Base-by-base conservation (phyloP, 2,797 vertebrate species). In the Sebastes nivosus region DNA sequence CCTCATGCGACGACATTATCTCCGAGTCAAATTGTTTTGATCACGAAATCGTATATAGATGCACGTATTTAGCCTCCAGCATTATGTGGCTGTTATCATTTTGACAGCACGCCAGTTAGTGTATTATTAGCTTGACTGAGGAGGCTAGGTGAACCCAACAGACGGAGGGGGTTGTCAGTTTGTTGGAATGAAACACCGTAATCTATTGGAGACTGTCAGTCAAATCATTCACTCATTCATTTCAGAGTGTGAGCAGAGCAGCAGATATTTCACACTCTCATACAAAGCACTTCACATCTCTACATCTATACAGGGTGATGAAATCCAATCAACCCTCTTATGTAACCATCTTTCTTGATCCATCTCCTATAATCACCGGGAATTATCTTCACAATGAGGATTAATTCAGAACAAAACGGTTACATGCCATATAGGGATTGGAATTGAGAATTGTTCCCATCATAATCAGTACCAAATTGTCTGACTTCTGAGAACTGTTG, bases 161-260 rank as follows among this genome's bases (percentile, higher is more conserved):
- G 77, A 78, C 2, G 46, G 65, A 67, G 67, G 70, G 54, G 71
- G 30, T 25, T 73, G 73, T 81, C 81, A 83, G 78, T 78, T 83
- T 86, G 66, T 55, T 67, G 75, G 78, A 78, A 85, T 83, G 80
- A 84, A 87, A 76, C 78, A 27, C 72, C 79, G 71, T 86, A 46
- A 89, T 92, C 76, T 76, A 79, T 70, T 63, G 63, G 68, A 67
- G 60, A 32, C 86, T 81, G 83, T 84, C 90, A 90, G 76, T 89
- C 84, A 89, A 87, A 81, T 81, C 70, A 67, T 63, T 75, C 81
- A 69, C 59, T 64, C 60, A 60, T 85, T 84, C 81, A 86, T 89
- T 73, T 86, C 75, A 65, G 64, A 84, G 54, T 50, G 71, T 46
- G 77, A 86, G 69, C 6, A 24, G 29, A 83, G 64, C 4, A 24